Conservation (phyloP, 2,113 vertebrate species). For the Chionomys nivalis region DNA sequence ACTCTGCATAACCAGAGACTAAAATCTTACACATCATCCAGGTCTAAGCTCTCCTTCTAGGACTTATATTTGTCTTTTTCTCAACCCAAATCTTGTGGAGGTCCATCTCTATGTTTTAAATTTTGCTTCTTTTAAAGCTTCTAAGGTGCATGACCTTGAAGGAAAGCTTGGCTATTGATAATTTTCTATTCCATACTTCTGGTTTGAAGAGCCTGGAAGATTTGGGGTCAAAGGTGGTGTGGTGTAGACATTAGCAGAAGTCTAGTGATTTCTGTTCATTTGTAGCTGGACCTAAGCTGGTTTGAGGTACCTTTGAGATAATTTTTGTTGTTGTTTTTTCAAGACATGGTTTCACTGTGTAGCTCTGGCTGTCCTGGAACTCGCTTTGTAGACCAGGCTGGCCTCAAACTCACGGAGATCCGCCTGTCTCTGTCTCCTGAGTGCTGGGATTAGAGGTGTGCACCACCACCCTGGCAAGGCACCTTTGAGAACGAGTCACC, state of each 20-base stretch:
- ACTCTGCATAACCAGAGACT: not conserved
- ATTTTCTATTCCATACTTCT: not conserved
- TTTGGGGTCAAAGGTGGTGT: not conserved
- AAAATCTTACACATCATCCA: not conserved
- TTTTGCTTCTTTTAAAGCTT: not conserved
- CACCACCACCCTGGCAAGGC: no score
- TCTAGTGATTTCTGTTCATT: no score
- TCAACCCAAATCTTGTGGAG: not conserved
- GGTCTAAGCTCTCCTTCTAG: not conserved
- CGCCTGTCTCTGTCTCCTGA: no score
- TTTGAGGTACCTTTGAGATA: no score
- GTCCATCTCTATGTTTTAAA: not conserved
- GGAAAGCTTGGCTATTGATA: not conserved
- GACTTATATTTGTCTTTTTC: not conserved
- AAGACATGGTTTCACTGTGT: no score
- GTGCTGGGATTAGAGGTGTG: no score
- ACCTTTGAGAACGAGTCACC: no score
- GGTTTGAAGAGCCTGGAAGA: not conserved
- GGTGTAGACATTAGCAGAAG: not conserved
- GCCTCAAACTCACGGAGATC: no score
- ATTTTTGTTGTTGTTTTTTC: no score
- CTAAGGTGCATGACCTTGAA: not conserved
- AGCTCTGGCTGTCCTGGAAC: no score
- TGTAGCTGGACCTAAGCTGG: no score
- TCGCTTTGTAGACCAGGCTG: no score